Evolutionary conservation across 2,113 vertebrate species (phyloP).

Genomic region (Tetraodon nigroviridis): DNA sequence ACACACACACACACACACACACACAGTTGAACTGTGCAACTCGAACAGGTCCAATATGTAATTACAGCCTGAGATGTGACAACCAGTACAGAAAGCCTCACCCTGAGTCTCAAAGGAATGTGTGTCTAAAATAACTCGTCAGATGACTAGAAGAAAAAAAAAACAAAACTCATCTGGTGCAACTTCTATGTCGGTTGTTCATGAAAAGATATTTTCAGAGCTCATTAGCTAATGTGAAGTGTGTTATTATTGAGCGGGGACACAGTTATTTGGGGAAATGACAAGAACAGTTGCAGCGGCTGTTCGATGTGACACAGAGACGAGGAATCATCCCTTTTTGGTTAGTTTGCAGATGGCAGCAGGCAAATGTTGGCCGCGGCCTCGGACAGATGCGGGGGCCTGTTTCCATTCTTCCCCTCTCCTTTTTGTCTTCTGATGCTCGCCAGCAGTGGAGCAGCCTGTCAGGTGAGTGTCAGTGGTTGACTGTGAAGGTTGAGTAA

Average conservation of each 20-base stretch:
- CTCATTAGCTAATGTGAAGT: no score
- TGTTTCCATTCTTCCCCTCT: neutral
- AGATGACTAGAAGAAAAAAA: no score
- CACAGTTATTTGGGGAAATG: neutral
- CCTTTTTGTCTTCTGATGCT: slow-evolving; percentile 20
- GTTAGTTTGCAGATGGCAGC: neutral
- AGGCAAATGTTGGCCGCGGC: slow-evolving; percentile 5
- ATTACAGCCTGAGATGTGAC: no score
- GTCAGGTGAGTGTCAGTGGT: slow-evolving; percentile 39
- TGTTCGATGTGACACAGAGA: no score
- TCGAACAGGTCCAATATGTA: no score
- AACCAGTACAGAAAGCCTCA: no score
- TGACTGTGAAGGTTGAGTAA: slow-evolving; percentile 50
- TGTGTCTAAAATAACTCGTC: no score
- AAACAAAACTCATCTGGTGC: no score
- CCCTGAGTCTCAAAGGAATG: no score
- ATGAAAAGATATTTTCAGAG: slow-evolving; percentile 19
- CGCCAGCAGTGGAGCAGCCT: slow-evolving; percentile 17
- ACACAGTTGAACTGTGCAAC: no score
- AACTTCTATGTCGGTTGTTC: neutral
- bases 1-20: no score
- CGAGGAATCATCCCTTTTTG: neutral
- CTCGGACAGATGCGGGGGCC: slow-evolving; percentile 11
- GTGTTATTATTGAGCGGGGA: no score
- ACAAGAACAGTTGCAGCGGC: neutral